Percentiles rank a stretch among this genome's conserved stretches.
Evolutionary conservation across 2,888 invertebrate species (phyloP).

Genomic region (Sarcophaga variegata): DNA sequence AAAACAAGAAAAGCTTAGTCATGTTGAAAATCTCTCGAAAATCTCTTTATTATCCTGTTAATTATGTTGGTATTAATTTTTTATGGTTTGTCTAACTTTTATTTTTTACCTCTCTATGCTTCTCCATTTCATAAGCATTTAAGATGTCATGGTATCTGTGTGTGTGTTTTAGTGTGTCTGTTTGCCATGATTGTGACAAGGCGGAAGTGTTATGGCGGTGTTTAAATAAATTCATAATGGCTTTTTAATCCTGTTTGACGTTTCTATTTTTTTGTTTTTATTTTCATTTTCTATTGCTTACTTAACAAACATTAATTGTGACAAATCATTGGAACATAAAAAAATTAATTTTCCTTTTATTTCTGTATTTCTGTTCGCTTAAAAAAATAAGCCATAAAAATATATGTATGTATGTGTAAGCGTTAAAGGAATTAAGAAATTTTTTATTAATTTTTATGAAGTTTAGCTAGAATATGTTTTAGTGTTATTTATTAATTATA

Average conservation of each 20-base stretch:
- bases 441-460: neutral
- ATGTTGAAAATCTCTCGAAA: slow-evolving; percentile 53
- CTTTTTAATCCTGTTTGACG: slow-evolving; percentile 59
- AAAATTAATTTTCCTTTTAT: neutral
- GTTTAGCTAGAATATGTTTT: neutral
- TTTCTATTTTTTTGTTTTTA: slow-evolving; percentile 31
- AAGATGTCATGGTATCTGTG: neutral
- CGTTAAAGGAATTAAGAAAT: neutral
- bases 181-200: slow-evolving; percentile 36
- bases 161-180: neutral
- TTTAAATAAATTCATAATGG: slow-evolving; percentile 38
- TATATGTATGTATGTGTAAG: no score
- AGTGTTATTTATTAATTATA: no score
- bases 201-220: slow-evolving; percentile 61
- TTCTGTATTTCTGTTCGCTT: neutral
- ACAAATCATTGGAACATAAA: slow-evolving; percentile 43
- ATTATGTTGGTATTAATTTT: slow-evolving; percentile 63
- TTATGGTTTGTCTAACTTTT: slow-evolving; percentile 25
- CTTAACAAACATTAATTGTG: slow-evolving; percentile 26
- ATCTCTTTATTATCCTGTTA: slow-evolving; percentile 66
- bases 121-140: neutral
- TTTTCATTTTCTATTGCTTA: neutral
- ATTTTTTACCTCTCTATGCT: neutral
- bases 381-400: neutral
- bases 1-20: slow-evolving; percentile 52